A percentile compares a stretch with the other conserved stretches of the same genome.
Conservation (phyloP, 2,797 vertebrate species). For the Melanotaenia nigrans region DNA sequence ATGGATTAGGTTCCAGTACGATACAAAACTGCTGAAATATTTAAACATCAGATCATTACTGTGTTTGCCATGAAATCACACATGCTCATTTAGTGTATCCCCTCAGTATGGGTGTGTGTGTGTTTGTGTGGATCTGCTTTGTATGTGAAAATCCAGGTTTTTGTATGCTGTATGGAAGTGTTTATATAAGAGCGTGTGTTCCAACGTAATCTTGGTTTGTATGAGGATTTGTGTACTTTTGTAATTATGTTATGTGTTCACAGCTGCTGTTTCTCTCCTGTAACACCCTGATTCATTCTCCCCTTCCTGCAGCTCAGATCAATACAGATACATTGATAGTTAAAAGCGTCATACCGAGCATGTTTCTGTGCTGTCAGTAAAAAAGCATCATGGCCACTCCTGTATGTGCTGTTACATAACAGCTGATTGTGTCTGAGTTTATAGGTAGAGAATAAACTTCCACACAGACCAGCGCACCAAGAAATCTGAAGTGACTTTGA, state of each 20-base stretch:
- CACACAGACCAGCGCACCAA: background rate
- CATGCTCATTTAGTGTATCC: slow-evolving; percentile 59
- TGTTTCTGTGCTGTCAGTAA: slow-evolving; percentile 39
- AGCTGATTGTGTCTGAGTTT: background rate
- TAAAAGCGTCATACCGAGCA: slow-evolving; percentile 42
- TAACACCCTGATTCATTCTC: slow-evolving; percentile 26
- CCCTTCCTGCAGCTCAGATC: slow-evolving; percentile 40
- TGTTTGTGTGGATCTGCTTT: slow-evolving; percentile 16
- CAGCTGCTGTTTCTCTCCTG: slow-evolving; percentile 47
- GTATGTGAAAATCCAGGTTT: slow-evolving; percentile 4
- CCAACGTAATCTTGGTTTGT: slow-evolving; percentile 7
- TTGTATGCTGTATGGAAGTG: slow-evolving; percentile 7
- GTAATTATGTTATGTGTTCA: slow-evolving; percentile 41
- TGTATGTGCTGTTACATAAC: slow-evolving; percentile 51
- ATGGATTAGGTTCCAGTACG: slow-evolving; percentile 59
- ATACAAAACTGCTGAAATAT: slow-evolving; percentile 79
- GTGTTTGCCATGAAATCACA: slow-evolving; percentile 68
- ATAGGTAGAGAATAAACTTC: background rate
- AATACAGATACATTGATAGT: slow-evolving; percentile 53
- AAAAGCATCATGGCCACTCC: slow-evolving; percentile 2
- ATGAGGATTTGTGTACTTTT: slow-evolving; percentile 19
- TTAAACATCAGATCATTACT: slow-evolving; percentile 75
- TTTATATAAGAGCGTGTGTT: background rate
- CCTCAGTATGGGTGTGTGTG: slow-evolving; percentile 17
- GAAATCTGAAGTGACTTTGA: background rate